These are phyloP conservation scores for Podargus strigoides DNA, from an alignment of 2,797 vertebrate species.

Conservation along the genomic window DNA sequence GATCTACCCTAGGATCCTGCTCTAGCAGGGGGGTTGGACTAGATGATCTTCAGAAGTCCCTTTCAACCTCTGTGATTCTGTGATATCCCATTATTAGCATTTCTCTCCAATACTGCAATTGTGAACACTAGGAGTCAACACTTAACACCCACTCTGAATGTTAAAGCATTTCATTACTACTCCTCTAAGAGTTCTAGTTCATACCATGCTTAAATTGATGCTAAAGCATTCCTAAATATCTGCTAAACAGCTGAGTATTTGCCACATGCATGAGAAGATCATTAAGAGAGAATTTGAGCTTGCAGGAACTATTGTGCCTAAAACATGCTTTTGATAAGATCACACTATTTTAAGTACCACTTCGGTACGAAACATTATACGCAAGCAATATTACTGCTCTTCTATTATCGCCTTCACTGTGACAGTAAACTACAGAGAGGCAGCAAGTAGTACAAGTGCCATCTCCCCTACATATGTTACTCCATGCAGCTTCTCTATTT, in stretches of 20 bases:
- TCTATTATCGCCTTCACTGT: background rate
- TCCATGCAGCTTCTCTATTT: background rate
- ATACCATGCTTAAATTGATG: background rate
- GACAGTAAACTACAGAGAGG: background rate
- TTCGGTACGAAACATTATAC: background rate
- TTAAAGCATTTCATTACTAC: background rate
- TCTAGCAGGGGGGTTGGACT: too few relatives aligned
- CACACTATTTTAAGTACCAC: background rate
- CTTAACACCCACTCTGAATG: background rate
- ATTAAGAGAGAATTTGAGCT: background rate
- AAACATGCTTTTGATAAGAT: background rate
- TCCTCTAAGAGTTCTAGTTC: background rate
- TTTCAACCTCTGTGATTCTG: too few relatives aligned
- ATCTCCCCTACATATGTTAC: background rate
- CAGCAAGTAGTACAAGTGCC: background rate
- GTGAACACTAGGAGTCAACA: background rate
- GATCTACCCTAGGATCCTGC: too few relatives aligned
- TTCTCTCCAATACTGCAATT: background rate
- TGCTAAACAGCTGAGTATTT: background rate
- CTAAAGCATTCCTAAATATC: background rate
- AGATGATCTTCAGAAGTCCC: too few relatives aligned
- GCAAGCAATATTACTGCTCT: background rate
- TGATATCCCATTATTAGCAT: background rate
- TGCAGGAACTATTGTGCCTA: background rate
- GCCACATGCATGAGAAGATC: background rate